Conservation (phyloP, 2,797 vertebrate genomes). For the Glossophaga mutica region DNA sequence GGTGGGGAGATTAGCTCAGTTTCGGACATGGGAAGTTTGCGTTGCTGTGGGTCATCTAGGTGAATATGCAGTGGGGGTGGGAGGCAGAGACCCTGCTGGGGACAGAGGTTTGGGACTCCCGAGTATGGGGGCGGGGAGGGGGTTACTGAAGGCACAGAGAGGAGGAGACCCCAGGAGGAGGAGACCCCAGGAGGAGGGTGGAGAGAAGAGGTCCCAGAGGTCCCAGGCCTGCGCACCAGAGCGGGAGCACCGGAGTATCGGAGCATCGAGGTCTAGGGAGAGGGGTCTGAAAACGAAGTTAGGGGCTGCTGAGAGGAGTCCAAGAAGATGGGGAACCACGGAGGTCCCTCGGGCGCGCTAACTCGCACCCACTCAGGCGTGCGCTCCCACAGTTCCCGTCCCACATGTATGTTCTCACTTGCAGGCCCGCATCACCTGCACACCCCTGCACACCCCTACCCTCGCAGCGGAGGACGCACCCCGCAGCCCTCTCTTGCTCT, state of each 20-base stretch:
- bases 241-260: neutral
- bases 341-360: neutral
- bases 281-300: neutral
- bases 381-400: neutral
- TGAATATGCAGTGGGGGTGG: rapidly evolving
- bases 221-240: neutral
- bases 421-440: neutral
- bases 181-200: neutral
- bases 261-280: neutral
- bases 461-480: neutral
- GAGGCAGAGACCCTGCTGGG: neutral
- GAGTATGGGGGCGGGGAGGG: neutral
- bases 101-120: neutral
- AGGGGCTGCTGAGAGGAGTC: neutral
- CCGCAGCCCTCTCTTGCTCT: neutral
- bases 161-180: neutral
- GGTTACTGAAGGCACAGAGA: neutral
- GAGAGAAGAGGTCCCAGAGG: neutral
- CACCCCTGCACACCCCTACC: neutral
- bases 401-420: neutral
- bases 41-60: neutral
- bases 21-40: neutral
- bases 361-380: neutral
- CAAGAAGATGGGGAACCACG: neutral
- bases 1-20: neutral